A percentile compares a stretch with the other conserved stretches of the same genome.
Conservation (phyloP, 2,888 invertebrate species). For the Microctonus hyperodae region DNA sequence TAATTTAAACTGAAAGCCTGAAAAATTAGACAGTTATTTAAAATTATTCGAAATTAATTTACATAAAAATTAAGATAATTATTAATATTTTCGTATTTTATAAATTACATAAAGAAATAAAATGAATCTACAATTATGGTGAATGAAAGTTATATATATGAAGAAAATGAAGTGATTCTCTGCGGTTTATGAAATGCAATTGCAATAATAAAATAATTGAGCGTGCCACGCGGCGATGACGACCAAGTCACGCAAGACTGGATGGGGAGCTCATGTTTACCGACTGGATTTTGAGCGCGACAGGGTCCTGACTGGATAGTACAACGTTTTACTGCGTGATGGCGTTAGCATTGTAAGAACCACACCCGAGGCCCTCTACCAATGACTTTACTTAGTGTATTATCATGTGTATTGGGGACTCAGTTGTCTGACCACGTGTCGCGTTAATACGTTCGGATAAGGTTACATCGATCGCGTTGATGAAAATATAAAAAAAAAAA, state of each 20-base stretch:
- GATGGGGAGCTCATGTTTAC: conserved; percentile 40
- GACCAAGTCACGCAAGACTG: conserved; percentile 30
- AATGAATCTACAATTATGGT: conserved; percentile 44
- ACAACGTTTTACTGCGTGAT: conserved; percentile 40
- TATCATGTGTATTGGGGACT: conserved; percentile 40
- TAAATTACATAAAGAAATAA: conserved; percentile 35
- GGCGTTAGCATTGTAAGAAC: conserved; percentile 53
- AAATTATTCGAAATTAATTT: not conserved
- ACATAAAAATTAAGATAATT: conserved; percentile 36
- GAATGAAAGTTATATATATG: conserved; percentile 46
- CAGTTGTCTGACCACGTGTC: conserved; percentile 48
- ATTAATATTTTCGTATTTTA: conserved; percentile 18
- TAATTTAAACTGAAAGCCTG: too few relatives aligned
- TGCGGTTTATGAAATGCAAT: conserved; percentile 48
- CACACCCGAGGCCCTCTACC: conserved; percentile 55
- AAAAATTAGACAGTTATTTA: too few relatives aligned
- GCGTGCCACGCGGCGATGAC: conserved; percentile 19
- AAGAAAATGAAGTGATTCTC: conserved; percentile 54
- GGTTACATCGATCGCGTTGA: conserved; percentile 37
- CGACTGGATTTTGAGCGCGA: conserved; percentile 41
- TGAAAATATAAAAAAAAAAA: not conserved
- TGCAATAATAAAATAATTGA: conserved; percentile 47
- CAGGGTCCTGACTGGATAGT: conserved; percentile 23
- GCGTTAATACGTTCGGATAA: conserved; percentile 43
- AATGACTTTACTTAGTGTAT: conserved; percentile 32